Evolutionary conservation across 2,797 vertebrate species (phyloP).

Genomic region (Pogonophryne albipinna): DNA sequence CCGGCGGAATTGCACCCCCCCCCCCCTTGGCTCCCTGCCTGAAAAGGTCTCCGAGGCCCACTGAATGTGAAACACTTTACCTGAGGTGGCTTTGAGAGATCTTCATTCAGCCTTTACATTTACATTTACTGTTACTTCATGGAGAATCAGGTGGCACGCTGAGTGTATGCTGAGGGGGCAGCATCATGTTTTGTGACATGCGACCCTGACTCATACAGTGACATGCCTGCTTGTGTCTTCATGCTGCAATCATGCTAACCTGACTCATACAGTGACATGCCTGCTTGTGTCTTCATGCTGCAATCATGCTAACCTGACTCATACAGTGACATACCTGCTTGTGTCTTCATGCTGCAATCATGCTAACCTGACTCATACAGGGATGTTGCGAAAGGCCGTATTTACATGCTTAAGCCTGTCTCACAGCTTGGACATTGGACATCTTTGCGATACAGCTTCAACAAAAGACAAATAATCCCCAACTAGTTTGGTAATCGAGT

Average conservation of each 20-base stretch:
- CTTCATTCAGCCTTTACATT: conserved; percentile 40
- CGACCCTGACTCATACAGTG: conserved; percentile 36
- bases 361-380: not conserved
- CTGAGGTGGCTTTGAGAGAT: conserved; percentile 47
- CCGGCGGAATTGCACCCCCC: conserved; percentile 48
- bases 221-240: conserved; percentile 16
- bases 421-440: not conserved
- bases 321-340: conserved; percentile 13
- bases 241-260: not conserved
- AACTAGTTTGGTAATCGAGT: no score
- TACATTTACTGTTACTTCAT: conserved; percentile 40
- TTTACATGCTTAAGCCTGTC: not conserved
- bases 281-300: not conserved
- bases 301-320: conserved; percentile 26
- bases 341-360: not conserved
- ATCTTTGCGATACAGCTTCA: not conserved
- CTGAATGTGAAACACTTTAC: conserved; percentile 54
- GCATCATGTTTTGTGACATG: conserved; percentile 15
- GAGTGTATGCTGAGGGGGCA: not conserved
- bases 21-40: conserved; percentile 70
- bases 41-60: conserved; percentile 62
- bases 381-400: not conserved
- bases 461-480: no score
- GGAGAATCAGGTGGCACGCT: conserved; percentile 31
- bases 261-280: not conserved